These are phyloP conservation scores for Pachydiplax longipennis DNA, from an alignment of 2,888 invertebrate genomes.

Conservation along the genomic window DNA sequence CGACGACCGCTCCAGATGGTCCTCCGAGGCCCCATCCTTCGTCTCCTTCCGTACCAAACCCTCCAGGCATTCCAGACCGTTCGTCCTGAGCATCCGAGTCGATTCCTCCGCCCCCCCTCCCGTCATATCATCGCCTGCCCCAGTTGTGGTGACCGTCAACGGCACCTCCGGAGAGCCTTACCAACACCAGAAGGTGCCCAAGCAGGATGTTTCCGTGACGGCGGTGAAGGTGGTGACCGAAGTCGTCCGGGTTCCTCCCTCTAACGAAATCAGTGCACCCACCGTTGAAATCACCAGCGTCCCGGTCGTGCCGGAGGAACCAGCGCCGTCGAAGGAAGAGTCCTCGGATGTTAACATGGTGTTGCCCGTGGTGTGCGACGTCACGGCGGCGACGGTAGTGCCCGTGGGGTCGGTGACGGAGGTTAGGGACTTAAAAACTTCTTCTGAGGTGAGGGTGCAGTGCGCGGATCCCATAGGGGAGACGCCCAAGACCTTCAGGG, in stretches of 20 bases:
- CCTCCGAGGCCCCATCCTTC: constrained; percentile 15
- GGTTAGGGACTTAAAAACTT: not conserved
- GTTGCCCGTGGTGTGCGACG: not conserved
- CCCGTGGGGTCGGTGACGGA: constrained; percentile 3
- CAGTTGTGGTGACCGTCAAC: constrained; percentile 67
- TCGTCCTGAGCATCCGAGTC: constrained; percentile 55
- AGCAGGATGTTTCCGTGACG: constrained; percentile 71
- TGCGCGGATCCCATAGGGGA: not conserved
- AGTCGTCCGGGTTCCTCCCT: not conserved
- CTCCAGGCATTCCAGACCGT: constrained; percentile 56
- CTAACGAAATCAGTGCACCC: not conserved
- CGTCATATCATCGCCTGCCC: constrained; percentile 55
- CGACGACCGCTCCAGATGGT: constrained; percentile 23
- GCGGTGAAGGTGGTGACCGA: constrained; percentile 67
- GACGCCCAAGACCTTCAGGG: not conserved
- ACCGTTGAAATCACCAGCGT: not conserved
- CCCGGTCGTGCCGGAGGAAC: constrained; percentile 69
- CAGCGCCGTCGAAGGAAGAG: constrained; percentile 71
- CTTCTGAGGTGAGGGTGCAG: constrained; percentile 12
- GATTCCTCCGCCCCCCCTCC: constrained; percentile 45
- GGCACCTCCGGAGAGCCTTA: constrained; percentile 60
- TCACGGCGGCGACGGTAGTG: constrained; percentile 2
- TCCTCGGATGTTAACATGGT: not conserved
- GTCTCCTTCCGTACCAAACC: constrained; percentile 24
- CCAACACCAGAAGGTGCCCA: constrained; percentile 63